Conservation (phyloP, 2,888 invertebrate species). For the Drosophila hamatofila region DNA sequence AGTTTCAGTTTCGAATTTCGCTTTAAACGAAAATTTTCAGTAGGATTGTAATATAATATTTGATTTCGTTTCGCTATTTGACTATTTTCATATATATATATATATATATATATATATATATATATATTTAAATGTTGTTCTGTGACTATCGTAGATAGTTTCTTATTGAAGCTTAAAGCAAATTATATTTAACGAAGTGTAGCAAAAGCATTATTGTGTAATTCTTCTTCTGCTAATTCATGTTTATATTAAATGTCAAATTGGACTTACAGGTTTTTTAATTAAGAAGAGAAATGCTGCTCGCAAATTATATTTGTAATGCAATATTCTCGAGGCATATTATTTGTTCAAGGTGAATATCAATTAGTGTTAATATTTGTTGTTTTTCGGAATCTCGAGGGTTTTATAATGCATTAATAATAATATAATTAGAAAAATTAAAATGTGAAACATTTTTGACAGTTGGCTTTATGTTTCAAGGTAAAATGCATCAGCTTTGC, state of each 20-base stretch:
- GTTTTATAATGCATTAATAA: not conserved
- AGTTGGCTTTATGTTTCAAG: not conserved
- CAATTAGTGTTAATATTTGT: not conserved
- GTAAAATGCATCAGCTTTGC: no score
- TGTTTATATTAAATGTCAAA: not conserved
- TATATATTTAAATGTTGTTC: not conserved
- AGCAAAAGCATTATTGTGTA: no score
- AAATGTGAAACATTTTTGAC: not conserved
- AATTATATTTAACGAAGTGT: not conserved
- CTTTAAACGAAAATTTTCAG: not conserved
- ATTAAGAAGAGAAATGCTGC: not conserved
- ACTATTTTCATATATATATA: not conserved
- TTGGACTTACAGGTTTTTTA: no score
- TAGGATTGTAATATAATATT: not conserved
- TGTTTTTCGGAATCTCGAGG: not conserved
- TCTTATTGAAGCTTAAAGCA: not conserved
- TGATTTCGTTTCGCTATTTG: not conserved
- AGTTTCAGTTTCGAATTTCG: conserved; percentile 2
- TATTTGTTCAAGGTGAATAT: no score
- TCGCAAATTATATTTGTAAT: not conserved
- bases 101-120: not conserved
- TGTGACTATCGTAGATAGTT: not conserved
- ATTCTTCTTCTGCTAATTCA: not conserved
- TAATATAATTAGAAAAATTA: not conserved
- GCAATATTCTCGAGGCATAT: not conserved